Percentiles rank a stretch among this genome's conserved stretches.
Evolutionary conservation across 2,113 vertebrate genomes (phyloP).

Genomic region (Pedionomus torquatus): DNA sequence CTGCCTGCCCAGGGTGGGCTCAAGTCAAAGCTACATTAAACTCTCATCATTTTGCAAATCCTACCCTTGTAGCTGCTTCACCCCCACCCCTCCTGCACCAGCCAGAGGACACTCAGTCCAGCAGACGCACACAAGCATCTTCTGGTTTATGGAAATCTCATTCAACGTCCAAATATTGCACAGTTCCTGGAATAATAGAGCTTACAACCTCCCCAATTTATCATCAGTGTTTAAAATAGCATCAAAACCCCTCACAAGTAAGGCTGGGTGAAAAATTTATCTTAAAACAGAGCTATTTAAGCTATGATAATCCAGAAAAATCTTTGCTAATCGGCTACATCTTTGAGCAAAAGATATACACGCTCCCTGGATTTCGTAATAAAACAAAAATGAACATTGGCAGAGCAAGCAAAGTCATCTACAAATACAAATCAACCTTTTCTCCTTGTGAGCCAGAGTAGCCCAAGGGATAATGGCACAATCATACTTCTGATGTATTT

Average conservation of each 20-base stretch:
- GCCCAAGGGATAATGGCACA: slow-evolving; percentile 16
- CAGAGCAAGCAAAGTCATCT: slow-evolving; percentile 19
- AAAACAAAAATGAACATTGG: slow-evolving; percentile 25
- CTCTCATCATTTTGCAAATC: neutral
- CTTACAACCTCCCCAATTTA: neutral
- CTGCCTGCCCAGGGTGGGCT: neutral
- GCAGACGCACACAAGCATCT: neutral
- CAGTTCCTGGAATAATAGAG: neutral
- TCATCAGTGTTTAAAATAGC: neutral
- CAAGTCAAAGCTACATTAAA: neutral
- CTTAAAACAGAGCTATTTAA: neutral
- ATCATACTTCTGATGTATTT: neutral
- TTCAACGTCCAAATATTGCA: neutral
- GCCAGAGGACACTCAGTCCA: neutral
- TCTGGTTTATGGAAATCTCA: neutral
- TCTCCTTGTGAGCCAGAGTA: slow-evolving; percentile 33
- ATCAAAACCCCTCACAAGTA: neutral
- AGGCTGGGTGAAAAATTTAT: neutral
- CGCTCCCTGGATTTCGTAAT: neutral
- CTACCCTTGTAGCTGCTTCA: neutral
- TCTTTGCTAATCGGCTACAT: neutral
- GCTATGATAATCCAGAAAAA: neutral
- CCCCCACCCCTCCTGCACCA: neutral
- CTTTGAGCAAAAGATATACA: neutral
- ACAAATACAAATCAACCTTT: slow-evolving; percentile 58